Evolutionary conservation across 2,888 invertebrate genomes (phyloP), one percentile per base, ranked within the genome.

Genomic region (Protophormia terraenovae): DNA sequence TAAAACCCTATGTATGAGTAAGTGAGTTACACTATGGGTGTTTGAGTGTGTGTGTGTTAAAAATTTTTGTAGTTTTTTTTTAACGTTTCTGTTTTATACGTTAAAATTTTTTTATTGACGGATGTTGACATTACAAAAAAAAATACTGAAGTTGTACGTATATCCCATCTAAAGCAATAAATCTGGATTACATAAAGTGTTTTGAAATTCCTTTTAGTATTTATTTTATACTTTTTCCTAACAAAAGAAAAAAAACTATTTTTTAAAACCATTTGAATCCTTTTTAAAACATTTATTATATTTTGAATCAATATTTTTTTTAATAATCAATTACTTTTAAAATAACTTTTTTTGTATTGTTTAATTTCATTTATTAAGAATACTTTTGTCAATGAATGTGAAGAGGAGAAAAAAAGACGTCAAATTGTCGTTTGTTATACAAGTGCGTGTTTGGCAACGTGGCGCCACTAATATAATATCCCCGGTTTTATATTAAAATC

Each of bases 391-490:
- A 62, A 69, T 35, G 41, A 66, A 55, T 35, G 22, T 45, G 35
- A 55, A n/a, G 22, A 47, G 55, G 7, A 69, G 5, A 24, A 64
- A 55, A 69, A 62, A 35, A 19, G 24, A 75, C 71, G 47, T 71
- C 76, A 45, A 62, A 35, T 64, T 55, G 62, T 47, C 55, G 50
- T 80, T 72, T 47, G 38, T 73, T 77, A 62, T 41, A 62, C 78
- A 58, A 78, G 85, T 85, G 85, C 85, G 82, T 85, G 85, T 60
- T 64, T 66, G 78, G 41, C 78, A 71, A 75, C 60, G 85, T 85
- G 85, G 85, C 85, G 85, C 85, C 85, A 83, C 71, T 58, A 58
- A 62, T 62, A 69, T 62, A 32, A 76, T 60, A 76, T 27, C 35
- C 55, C 80, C 76, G 62, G 66, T 73, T 72, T 80, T 22, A 73